Conservation (phyloP, 2,888 invertebrate genomes). For the Xylota sylvarum region DNA sequence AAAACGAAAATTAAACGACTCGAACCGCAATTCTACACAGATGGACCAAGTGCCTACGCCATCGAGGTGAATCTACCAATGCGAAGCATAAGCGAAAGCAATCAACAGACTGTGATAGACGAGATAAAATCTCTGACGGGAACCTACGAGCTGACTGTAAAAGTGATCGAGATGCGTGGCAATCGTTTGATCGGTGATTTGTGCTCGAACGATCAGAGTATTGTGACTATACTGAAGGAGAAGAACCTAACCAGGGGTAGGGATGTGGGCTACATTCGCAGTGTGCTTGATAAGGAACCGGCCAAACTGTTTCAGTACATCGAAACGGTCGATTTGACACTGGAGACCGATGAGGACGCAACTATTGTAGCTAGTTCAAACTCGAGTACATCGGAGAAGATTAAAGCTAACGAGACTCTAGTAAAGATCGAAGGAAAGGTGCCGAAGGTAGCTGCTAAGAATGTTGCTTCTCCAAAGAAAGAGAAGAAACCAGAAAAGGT, state of each 20-base stretch:
- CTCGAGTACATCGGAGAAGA: conserved; percentile 35
- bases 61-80: conserved; percentile 83
- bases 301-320: conserved; percentile 81
- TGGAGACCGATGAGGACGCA: conserved; percentile 81
- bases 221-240: conserved; percentile 80
- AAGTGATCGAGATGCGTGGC: conserved; percentile 81
- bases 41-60: conserved; percentile 81
- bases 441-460: conserved; percentile 55
- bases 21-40: conserved; percentile 85
- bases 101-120: conserved; percentile 76
- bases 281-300: conserved; percentile 82
- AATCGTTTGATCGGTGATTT: conserved; percentile 82
- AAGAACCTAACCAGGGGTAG: conserved; percentile 80
- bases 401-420: conserved; percentile 41
- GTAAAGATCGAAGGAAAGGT: conserved; percentile 41
- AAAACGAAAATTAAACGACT: conserved; percentile 85
- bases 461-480: conserved; percentile 75
- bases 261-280: conserved; percentile 82
- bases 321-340: conserved; percentile 82
- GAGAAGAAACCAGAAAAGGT: conserved; percentile 69
- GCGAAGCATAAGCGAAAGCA: conserved; percentile 75
- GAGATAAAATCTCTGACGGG: conserved; percentile 79
- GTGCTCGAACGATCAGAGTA: conserved; percentile 77
- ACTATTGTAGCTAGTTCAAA: conserved; percentile 15
- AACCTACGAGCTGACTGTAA: conserved; percentile 80